Conservation (phyloP, 2,797 vertebrate genomes). For the Pseudomugil tenellus region DNA sequence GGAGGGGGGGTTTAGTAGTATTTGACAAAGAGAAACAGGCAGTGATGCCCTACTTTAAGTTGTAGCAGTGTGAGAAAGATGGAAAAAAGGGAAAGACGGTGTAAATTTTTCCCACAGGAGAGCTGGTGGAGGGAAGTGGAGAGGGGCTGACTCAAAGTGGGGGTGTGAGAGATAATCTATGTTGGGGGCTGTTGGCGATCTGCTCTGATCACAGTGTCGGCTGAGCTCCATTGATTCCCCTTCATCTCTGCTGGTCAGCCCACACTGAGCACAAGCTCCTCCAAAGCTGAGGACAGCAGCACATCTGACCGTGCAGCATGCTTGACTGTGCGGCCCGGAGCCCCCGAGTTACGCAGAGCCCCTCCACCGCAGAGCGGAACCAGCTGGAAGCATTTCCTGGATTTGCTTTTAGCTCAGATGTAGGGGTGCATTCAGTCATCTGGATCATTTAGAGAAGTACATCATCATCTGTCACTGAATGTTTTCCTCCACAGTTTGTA, state of each 20-base stretch:
- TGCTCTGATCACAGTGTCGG: conserved; percentile 66
- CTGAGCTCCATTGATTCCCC: conserved; percentile 66
- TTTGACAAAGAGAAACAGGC: conserved; percentile 45
- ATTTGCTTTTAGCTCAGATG: conserved; percentile 3
- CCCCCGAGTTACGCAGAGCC: conserved; percentile 15
- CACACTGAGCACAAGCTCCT: conserved; percentile 53
- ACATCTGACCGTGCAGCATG: conserved; percentile 28
- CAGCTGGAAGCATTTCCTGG: conserved; percentile 13
- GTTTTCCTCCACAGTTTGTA: background rate
- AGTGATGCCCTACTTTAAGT: conserved; percentile 70
- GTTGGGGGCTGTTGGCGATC: conserved; percentile 58
- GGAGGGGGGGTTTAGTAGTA: too few relatives aligned
- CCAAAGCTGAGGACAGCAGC: conserved; percentile 33
- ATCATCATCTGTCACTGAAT: background rate
- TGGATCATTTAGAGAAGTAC: conserved; percentile 2
- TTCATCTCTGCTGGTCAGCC: conserved; percentile 55
- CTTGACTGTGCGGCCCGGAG: conserved; percentile 21
- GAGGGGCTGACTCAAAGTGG: conserved; percentile 43
- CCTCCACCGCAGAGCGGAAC: conserved; percentile 10
- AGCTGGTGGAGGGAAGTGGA: conserved; percentile 22
- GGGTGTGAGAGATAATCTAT: conserved; percentile 69
- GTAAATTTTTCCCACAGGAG: conserved; percentile 33
- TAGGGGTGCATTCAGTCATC: background rate
- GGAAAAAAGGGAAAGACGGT: conserved; percentile 23
- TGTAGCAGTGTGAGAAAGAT: conserved; percentile 48